Evolutionary conservation across 2,888 invertebrate species (phyloP).

Genomic region (Drosophila mulleri): DNA sequence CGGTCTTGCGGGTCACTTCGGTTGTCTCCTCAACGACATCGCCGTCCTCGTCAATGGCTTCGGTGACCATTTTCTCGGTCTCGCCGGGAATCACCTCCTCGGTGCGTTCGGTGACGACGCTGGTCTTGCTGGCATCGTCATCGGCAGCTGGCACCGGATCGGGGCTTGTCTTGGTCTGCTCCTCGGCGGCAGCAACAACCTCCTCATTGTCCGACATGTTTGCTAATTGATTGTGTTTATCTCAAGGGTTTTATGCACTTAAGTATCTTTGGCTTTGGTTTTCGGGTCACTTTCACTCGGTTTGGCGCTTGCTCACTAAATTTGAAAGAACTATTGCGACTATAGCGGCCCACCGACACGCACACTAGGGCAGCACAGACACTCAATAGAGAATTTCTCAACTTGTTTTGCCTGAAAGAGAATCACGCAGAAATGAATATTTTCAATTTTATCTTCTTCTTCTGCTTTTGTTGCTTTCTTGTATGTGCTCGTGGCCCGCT

Average conservation of each 20-base stretch:
- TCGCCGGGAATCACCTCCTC: constrained; percentile 81
- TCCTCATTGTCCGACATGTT: constrained; percentile 84
- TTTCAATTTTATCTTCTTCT: constrained; percentile 29
- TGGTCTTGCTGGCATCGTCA: constrained; percentile 59
- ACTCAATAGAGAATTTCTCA: constrained; percentile 56
- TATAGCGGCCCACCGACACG: constrained; percentile 67
- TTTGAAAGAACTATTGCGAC: constrained; percentile 55
- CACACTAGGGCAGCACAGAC: constrained; percentile 62
- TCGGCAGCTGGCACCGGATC: constrained; percentile 37
- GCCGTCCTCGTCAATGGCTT: constrained; percentile 83
- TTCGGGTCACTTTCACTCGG: constrained; percentile 71
- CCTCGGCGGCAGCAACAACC: constrained; percentile 69
- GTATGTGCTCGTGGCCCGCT: constrained; percentile 31
- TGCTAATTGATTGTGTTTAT: constrained; percentile 32
- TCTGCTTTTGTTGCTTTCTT: constrained; percentile 7
- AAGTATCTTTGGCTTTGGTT: constrained; percentile 18
- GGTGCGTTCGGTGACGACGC: constrained; percentile 65
- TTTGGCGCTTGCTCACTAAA: constrained; percentile 63
- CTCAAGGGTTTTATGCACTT: constrained; percentile 21
- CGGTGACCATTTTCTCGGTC: constrained; percentile 82
- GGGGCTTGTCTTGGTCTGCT: constrained; percentile 44
- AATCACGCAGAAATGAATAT: constrained; percentile 67
- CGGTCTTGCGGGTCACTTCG: constrained; percentile 84
- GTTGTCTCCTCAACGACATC: constrained; percentile 84
- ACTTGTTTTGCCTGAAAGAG: constrained; percentile 70